Evolutionary conservation across 1,140 invertebrate genomes (phyloP), one percentile per base, ranked within the genome.

Genomic region (Pseudoatta argentina): DNA sequence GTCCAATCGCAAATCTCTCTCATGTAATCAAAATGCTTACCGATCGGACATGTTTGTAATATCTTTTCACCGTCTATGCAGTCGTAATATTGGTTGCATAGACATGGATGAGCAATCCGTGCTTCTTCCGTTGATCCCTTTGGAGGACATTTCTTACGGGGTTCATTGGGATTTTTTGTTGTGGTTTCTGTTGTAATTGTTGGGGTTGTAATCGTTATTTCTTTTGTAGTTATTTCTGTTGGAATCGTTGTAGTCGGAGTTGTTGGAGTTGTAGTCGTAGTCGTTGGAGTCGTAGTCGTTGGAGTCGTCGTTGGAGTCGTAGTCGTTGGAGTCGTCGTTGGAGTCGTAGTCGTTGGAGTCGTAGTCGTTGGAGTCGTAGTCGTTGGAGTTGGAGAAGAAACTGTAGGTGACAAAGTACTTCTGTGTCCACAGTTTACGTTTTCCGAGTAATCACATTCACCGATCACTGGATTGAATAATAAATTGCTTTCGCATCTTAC

Each of bases 61-160:
- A 95, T 91, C 61, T 96, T 94, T 12, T 91, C 73, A 0, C 96
- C 96, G 39, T 96, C 92, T 48, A 89, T 89, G 85, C 96, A 97
- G 69, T 95, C 93, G 92, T 95, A 97, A 92, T 96, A 97, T 61
- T 93, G 92, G 0, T 89, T 88, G 87, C 96, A 97, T 78, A 96
- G 91, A 0, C 86, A 91, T 34, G 94, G 94, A 63, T 96, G 94
- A 0, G 96, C 94, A 92, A 93, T 3, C 94, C 93, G 81, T 61
- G 24, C 8, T 51, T 1, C 2, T 39, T 86, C 27, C 1, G 21
- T 39, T 3, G 79, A 59, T 27, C 24, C 79, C 7, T 34, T 30
- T 27, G 34, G 7, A 14, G 91, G 78, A 79, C 91, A 93, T 6
- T 73, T 18, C 0, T 66, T 1, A 21, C 76, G 76, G 0, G 76